Evolutionary conservation across 2,797 vertebrate species (phyloP).

Genomic region (Sebastes reedi): DNA sequence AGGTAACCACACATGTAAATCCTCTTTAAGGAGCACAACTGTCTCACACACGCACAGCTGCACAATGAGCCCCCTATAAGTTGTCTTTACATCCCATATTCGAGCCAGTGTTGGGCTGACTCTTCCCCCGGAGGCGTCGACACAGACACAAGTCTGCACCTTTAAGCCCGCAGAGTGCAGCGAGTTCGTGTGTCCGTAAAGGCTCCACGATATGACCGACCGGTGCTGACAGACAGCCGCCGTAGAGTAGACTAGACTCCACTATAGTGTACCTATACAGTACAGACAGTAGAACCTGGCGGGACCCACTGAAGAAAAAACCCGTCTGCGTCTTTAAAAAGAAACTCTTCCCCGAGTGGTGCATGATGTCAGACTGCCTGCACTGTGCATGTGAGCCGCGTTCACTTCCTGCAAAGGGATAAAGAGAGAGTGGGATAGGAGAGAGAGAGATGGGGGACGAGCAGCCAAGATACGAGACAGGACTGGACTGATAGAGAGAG

Average conservation of each 20-base stretch:
- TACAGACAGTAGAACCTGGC: slow-evolving; percentile 33
- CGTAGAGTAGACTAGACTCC: background rate
- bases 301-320: slow-evolving; percentile 18
- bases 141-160: slow-evolving; percentile 53
- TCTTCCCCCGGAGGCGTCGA: background rate
- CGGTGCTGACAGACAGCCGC: slow-evolving; percentile 29
- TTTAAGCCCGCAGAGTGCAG: slow-evolving; percentile 74
- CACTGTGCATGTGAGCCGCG: slow-evolving; percentile 87
- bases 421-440: slow-evolving; percentile 58
- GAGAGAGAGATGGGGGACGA: slow-evolving; percentile 53
- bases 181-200: slow-evolving; percentile 72
- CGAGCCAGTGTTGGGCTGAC: background rate
- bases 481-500: slow-evolving; percentile 53
- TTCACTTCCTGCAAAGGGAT: slow-evolving; percentile 87
- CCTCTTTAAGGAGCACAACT: slow-evolving; percentile 7
- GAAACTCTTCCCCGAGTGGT: slow-evolving; percentile 68
- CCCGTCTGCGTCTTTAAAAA: slow-evolving; percentile 84
- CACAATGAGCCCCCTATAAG: background rate
- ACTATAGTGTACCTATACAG: too few relatives aligned
- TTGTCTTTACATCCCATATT: background rate
- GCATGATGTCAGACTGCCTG: slow-evolving; percentile 87
- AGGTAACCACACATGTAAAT: slow-evolving; percentile 66
- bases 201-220: slow-evolving; percentile 51
- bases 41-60: background rate
- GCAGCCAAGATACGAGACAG: slow-evolving; percentile 57